These are phyloP conservation scores for Capitella teleta DNA, from an alignment of 1,140 invertebrate species.

Conservation along the genomic window DNA sequence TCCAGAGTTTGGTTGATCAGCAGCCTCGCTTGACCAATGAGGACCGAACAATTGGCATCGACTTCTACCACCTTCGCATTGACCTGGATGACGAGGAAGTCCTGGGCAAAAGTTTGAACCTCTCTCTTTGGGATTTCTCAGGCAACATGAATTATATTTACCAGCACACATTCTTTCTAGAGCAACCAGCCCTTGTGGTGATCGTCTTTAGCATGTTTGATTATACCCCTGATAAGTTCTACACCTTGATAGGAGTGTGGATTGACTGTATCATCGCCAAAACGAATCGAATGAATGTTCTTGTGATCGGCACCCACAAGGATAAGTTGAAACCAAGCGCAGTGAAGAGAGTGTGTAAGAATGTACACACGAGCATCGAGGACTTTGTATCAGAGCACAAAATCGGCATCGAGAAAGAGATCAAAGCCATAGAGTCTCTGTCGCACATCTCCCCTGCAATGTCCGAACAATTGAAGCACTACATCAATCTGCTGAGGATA, in stretches of 20 bases:
- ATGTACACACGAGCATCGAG: conserved; percentile 7
- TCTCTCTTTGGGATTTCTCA: conserved; percentile 35
- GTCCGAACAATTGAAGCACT: conserved; percentile 28
- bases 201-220: conserved; percentile 34
- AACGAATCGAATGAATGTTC: conserved; percentile 26
- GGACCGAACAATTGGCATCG: conserved; percentile 25
- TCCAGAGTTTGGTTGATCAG: conserved; percentile 30
- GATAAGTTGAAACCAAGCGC: conserved; percentile 18
- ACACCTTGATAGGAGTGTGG: conserved; percentile 29
- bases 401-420: conserved; percentile 18
- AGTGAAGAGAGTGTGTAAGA: conserved; percentile 18
- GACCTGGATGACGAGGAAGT: conserved; percentile 17
- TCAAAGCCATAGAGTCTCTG: conserved; percentile 23
- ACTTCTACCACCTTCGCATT: conserved; percentile 22
- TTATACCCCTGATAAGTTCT: conserved; percentile 22
- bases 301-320: conserved; percentile 31
- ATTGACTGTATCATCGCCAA: conserved; percentile 36
- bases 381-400: conserved; percentile 3
- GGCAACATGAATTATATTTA: conserved; percentile 30
- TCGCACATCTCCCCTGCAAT: conserved; percentile 29
- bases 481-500: conserved; percentile 24
- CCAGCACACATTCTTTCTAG: conserved; percentile 30
- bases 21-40: conserved; percentile 24
- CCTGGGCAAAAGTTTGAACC: conserved; percentile 15
- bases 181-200: conserved; percentile 27